phyloP scores from a whole-genome alignment of 2,797 vertebrate species.

The Pogoniulus pusillus region DNA sequence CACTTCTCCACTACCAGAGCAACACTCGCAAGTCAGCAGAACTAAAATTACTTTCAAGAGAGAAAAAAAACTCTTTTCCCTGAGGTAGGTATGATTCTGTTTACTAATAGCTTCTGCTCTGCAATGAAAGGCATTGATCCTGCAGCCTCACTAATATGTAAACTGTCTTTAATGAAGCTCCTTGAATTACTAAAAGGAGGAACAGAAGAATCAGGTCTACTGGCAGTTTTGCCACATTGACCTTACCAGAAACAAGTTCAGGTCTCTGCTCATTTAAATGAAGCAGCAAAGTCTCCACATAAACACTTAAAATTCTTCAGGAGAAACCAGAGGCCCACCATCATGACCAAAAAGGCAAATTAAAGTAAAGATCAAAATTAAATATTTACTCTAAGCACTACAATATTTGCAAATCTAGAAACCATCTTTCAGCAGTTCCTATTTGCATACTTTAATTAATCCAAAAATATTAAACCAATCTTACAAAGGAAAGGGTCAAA shows the following conservation, averaged over 20 bases:
- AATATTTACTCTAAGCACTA: conserved; percentile 26
- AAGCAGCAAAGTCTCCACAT: not conserved
- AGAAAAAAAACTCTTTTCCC: not conserved
- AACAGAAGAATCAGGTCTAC: not conserved
- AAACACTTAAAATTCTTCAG: not conserved
- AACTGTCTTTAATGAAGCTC: not conserved
- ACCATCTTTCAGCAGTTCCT: conserved; percentile 40
- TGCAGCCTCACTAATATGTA: not conserved
- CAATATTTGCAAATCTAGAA: conserved; percentile 45
- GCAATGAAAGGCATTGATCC: not conserved
- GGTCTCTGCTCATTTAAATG: not conserved
- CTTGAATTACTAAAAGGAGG: not conserved
- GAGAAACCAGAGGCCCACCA: not conserved
- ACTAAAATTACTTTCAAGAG: not conserved
- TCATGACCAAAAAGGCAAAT: conserved; percentile 11
- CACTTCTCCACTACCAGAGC: rapidly evolving
- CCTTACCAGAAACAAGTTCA: not conserved
- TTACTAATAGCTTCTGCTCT: not conserved
- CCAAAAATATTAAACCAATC: conserved; percentile 68
- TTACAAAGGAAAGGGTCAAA: conserved; percentile 75
- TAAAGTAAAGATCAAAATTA: conserved; percentile 47
- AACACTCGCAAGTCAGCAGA: not conserved
- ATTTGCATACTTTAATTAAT: conserved; percentile 72
- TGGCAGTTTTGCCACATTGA: not conserved
- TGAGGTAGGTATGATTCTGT: rapidly evolving